Conservation (phyloP, 2,888 invertebrate species). For the Spicauda simplicius region DNA sequence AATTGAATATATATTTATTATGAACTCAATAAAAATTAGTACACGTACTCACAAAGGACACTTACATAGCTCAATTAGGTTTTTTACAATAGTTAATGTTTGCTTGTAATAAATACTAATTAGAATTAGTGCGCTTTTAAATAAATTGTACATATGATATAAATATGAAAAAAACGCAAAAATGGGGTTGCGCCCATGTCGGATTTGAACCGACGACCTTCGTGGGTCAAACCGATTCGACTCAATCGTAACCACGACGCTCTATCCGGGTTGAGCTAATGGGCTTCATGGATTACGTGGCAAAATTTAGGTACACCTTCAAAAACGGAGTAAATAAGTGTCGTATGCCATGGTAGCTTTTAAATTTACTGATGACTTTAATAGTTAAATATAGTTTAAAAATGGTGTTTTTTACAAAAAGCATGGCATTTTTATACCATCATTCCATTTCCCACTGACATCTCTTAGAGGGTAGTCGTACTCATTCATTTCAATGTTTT, state of each 20-base stretch:
- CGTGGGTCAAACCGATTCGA: conserved; percentile 30
- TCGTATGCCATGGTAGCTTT: not conserved
- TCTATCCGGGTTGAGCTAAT: conserved; percentile 31
- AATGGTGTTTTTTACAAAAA: too few species aligned
- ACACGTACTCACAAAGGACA: too few species aligned
- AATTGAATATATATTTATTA: too few species aligned
- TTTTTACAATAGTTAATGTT: too few species aligned
- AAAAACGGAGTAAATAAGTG: not conserved
- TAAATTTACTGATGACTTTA: not conserved
- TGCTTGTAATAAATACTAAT: too few species aligned
- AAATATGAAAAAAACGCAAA: not conserved
- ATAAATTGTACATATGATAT: too few species aligned
- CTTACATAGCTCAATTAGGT: too few species aligned
- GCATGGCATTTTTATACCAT: not conserved
- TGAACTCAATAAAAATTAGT: too few species aligned
- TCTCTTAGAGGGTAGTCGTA: not conserved
- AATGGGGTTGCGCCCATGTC: conserved; percentile 15
- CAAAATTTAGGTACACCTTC: conserved; percentile 1
- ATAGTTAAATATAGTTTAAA: not conserved
- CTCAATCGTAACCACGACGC: conserved; percentile 28
- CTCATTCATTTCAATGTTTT: not conserved
- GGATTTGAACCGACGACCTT: conserved; percentile 34
- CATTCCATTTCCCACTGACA: not conserved
- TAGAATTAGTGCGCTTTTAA: too few species aligned
- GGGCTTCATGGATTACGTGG: conserved; percentile 7